Percentiles rank a stretch among this genome's conserved stretches.
Evolutionary conservation across 2,888 invertebrate species (phyloP).

Genomic region (Andrena dorsata): DNA sequence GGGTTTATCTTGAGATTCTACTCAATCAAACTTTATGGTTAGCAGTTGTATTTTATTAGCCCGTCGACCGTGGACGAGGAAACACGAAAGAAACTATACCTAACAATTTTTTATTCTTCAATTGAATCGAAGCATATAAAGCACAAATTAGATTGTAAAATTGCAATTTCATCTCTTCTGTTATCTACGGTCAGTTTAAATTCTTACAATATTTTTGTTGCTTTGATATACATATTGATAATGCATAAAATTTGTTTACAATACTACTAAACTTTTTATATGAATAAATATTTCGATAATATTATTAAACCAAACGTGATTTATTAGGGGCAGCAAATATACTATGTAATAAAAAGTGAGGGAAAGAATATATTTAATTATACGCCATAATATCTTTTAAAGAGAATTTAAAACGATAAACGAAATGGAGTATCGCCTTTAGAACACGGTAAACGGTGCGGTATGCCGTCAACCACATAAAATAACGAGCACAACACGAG

Average conservation of each 20-base stretch:
- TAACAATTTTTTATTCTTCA: not conserved
- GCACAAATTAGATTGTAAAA: not conserved
- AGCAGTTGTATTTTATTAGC: not conserved
- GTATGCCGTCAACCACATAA: not conserved
- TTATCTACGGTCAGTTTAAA: not conserved
- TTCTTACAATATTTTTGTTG: not conserved
- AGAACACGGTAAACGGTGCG: not conserved
- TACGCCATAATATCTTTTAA: too few relatives aligned
- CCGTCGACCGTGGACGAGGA: not conserved
- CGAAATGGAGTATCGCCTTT: not conserved
- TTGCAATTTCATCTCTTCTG: too few relatives aligned
- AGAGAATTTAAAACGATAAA: too few relatives aligned
- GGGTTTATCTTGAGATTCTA: slow-evolving; percentile 37
- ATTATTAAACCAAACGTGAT: too few relatives aligned
- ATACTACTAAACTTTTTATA: too few relatives aligned
- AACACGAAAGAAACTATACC: slow-evolving; percentile 6
- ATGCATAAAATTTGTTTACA: too few relatives aligned
- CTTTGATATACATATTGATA: not conserved
- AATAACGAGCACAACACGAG: not conserved
- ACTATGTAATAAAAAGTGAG: too few relatives aligned
- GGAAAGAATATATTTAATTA: too few relatives aligned
- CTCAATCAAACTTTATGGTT: slow-evolving; percentile 30
- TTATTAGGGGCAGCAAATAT: too few relatives aligned
- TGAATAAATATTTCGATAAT: too few relatives aligned
- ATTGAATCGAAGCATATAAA: not conserved